phyloP scores from a whole-genome alignment of 2,113 vertebrate genomes.

The Apodemus speciosus region DNA sequence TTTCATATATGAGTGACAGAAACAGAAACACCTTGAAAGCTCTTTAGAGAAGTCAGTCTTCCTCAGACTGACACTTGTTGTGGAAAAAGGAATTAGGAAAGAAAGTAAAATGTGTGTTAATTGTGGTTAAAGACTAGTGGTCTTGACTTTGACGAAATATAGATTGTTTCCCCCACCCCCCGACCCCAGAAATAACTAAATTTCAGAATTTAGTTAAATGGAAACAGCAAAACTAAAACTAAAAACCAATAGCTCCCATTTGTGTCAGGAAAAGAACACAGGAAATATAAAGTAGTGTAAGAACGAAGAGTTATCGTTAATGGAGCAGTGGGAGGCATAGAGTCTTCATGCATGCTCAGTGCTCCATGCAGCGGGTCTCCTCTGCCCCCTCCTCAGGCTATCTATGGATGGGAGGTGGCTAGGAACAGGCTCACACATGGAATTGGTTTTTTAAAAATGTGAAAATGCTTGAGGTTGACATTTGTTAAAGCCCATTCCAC shows the following conservation, averaged over 20 bases:
- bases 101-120: slow-evolving; percentile 25
- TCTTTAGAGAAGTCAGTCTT: slow-evolving; percentile 7
- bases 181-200: slow-evolving; percentile 45
- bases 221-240: slow-evolving; percentile 58
- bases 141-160: slow-evolving; percentile 13
- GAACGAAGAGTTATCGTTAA: slow-evolving; percentile 9
- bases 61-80: background rate
- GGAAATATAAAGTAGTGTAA: background rate
- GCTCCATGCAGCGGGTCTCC: background rate
- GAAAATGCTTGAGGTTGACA: slow-evolving; percentile 71
- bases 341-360: background rate
- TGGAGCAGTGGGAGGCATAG: background rate
- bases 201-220: slow-evolving; percentile 28
- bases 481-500: slow-evolving; percentile 71
- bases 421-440: slow-evolving; percentile 39
- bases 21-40: slow-evolving; percentile 18
- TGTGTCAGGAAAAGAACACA: slow-evolving; percentile 41
- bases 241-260: slow-evolving; percentile 44
- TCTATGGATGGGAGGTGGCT: background rate
- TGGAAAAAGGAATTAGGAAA: slow-evolving; percentile 17
- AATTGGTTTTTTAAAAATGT: slow-evolving; percentile 69
- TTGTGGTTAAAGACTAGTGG: slow-evolving; percentile 5
- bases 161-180: background rate
- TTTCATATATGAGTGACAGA: slow-evolving; percentile 7
- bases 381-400: background rate